Evolutionary conservation across 2,113 vertebrate genomes (phyloP), one percentile per base, ranked within the genome.

Genomic region (Pholis gunnellus): DNA sequence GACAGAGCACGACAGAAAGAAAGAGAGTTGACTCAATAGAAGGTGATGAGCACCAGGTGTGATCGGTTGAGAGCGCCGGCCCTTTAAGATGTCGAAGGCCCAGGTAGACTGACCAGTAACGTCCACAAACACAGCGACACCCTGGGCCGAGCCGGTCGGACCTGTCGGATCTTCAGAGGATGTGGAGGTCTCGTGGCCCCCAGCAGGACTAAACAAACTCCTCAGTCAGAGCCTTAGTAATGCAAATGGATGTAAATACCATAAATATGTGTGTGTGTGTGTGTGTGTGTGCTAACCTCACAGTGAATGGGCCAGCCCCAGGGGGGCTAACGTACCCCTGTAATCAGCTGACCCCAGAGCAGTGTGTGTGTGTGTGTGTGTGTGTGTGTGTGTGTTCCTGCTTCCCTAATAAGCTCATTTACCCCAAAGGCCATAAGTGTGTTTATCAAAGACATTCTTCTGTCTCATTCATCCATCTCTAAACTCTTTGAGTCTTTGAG

Each of bases 361-460:
- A 85, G 86, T 81, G 66, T 44, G 79, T 70, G 70, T 71, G 79
- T 75, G 73, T 44, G 74, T 83, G 73, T 73, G 69, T 87, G 71
- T 78, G 65, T 81, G 79, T 71, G 82, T 82, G 75, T 87, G 84
- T 85, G 74, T 87, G 86, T 84, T 74, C 65, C 46, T 86, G 75
- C 83, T 78, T 87, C 72, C 84, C 78, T 91, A 90, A 88, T 91
- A 90, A 85, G 83, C 89, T 88, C 76, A 92, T 84, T 90, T 78
- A 84, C 79, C 90, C 83, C 18, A 40, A 74, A 80, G 85, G 82
- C 78, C 38, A 17, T 22, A 63, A 81, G 82, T 78, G 81, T 70
- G 75, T 85, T 90, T 87, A 94, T 94, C 91, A 94, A 93, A 94
- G 92, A 81, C 92, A 94, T 94, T 93, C 92, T 91, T 93, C 50